Conservation (phyloP, 2,797 vertebrate genomes). For the Clarias fuscus region DNA sequence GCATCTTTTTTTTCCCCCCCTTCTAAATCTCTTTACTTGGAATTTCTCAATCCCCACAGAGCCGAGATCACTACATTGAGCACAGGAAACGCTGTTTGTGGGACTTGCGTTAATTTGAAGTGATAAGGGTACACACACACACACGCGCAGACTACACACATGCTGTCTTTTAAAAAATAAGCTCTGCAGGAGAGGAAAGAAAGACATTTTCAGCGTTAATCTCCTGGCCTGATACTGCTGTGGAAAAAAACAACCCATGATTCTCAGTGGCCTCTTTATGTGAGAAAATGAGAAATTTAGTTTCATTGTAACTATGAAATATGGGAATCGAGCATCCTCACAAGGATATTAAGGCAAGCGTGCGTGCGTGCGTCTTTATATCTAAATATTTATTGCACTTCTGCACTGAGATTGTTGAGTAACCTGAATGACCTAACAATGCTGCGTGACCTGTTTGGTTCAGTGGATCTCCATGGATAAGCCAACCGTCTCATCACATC, state of each 20-base stretch:
- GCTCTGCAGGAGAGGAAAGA: conserved; percentile 19
- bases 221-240: neutral
- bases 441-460: neutral
- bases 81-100: neutral
- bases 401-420: neutral
- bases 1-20: neutral
- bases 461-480: neutral
- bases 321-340: too few species aligned
- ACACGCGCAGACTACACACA: neutral
- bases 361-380: neutral
- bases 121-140: neutral
- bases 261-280: neutral
- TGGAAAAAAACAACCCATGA: neutral
- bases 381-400: neutral
- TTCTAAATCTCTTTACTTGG: neutral
- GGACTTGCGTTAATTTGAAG: neutral
- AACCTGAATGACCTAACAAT: neutral
- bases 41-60: neutral
- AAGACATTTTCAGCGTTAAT: neutral
- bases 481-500: conserved; percentile 3
- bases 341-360: neutral
- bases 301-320: too few species aligned
- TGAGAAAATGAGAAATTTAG: neutral
- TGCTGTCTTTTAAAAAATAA: conserved; percentile 26
- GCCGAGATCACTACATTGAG: neutral